Evolutionary conservation across 2,113 vertebrate species (phyloP), one percentile per base, ranked within the genome.

Genomic region (Cyrtonyx montezumae): DNA sequence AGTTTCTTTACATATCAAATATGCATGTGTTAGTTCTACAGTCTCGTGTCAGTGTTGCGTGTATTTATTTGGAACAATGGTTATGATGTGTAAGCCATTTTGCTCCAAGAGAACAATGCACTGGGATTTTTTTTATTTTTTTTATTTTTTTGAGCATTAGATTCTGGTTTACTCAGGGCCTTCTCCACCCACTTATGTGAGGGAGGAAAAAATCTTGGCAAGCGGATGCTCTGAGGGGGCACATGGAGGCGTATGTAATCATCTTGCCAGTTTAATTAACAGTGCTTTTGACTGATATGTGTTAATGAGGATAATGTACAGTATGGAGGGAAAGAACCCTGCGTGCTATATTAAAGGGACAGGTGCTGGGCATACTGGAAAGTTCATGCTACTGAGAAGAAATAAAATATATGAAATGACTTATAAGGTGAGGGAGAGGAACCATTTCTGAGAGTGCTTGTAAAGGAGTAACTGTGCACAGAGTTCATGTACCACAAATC

Each of bases 271-370:
- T 86, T 92, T 84, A 90, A 88, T 91, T 91, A 94, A 96, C 91
- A 91, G 94, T 84, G 73, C 90, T 95, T 94, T 93, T 97, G 97
- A 96, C 93, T 96, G 96, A 94, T 95, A 96, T 86, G 93, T 94
- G 96, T 93, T 96, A 97, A 98, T 94, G 95, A 97, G 97, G 96
- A 96, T 97, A 97, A 96, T 96, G 92, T 97, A 96, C 96, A 96
- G 94, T 96, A 96, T 96, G 90, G 92, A 97, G 84, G 94, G 66
- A 94, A 96, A 91, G 93, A 96, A 96, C 91, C 96, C 84, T 88
- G 84, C 87, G 91, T 96, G 90, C 90, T 96, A 76, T 96, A 95
- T 96, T 97, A 96, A 96, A 96, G 93, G 96, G 96, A 96, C 95
- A 96, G 94, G 96, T 97, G 96, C 88, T 96, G 92, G 92, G 96